Evolutionary conservation across 2,888 invertebrate genomes (phyloP).

Genomic region (Ormia ochracea): DNA sequence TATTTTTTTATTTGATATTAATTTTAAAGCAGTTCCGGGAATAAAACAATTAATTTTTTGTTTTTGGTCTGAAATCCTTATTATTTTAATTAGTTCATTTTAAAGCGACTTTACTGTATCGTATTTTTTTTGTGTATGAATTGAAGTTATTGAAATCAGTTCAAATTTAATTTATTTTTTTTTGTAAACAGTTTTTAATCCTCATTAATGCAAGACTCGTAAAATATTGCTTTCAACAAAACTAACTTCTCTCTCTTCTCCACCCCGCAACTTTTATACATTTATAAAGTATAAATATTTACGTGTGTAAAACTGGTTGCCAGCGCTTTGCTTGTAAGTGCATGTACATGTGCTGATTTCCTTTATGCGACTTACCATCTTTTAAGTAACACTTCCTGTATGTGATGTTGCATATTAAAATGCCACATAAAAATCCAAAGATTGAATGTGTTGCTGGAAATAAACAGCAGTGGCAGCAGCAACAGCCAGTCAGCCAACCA

Average conservation of each 20-base stretch:
- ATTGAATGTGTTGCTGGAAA: slow-evolving; percentile 46
- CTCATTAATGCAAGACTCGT: slow-evolving; percentile 48
- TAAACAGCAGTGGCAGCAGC: slow-evolving; percentile 2
- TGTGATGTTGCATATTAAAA: slow-evolving; percentile 61
- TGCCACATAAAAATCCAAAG: slow-evolving; percentile 33
- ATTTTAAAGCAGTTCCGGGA: no score
- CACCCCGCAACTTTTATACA: background rate
- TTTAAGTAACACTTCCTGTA: slow-evolving; percentile 61
- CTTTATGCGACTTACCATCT: slow-evolving; percentile 58
- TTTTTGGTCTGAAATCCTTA: background rate
- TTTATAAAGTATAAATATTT: no score
- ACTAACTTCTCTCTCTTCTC: background rate
- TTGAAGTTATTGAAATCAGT: slow-evolving; percentile 22
- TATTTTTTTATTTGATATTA: no score
- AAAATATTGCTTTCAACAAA: slow-evolving; percentile 32
- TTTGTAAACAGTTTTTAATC: slow-evolving; percentile 19
- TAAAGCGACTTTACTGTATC: background rate
- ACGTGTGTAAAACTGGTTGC: background rate
- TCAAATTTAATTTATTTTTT: slow-evolving; percentile 16
- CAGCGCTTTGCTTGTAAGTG: background rate
- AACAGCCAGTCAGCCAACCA: no score
- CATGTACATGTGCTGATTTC: slow-evolving; percentile 30
- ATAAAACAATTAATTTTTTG: no score
- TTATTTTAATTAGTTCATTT: background rate
- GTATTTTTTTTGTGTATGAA: background rate